These are phyloP conservation scores for Drosophila hawaiiensis DNA, from an alignment of 2,888 invertebrate genomes.

Conservation along the genomic window DNA sequence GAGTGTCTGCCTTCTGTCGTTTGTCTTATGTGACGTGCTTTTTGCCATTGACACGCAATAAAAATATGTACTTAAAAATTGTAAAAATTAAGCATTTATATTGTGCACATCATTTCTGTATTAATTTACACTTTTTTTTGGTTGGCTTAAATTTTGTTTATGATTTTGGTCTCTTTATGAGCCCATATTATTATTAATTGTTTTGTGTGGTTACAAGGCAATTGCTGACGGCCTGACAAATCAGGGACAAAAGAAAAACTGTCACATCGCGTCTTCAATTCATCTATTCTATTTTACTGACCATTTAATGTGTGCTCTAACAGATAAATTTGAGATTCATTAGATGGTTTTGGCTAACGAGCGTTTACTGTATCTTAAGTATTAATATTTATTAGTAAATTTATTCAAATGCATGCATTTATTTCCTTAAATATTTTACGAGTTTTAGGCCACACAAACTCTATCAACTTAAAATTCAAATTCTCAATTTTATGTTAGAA, in stretches of 20 bases:
- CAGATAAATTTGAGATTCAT: not conserved
- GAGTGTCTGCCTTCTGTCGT: conserved; percentile 11
- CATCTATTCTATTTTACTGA: conserved; percentile 5
- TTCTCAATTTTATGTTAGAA: not conserved
- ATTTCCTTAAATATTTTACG: not conserved
- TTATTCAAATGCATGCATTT: not conserved
- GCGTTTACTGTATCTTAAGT: not conserved
- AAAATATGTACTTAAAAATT: conserved; percentile 72
- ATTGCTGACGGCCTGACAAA: conserved; percentile 15
- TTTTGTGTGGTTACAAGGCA: conserved; percentile 24
- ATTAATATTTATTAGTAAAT: not conserved
- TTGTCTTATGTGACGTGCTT: conserved; percentile 72
- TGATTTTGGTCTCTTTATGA: conserved; percentile 8
- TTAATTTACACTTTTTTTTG: conserved; percentile 24
- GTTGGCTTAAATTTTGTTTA: not conserved
- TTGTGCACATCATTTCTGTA: conserved; percentile 47
- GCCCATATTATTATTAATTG: conserved; percentile 38
- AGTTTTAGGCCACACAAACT: not conserved
- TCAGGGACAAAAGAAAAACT: conserved; percentile 27
- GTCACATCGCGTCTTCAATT: conserved; percentile 2
- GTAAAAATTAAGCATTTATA: conserved; percentile 53
- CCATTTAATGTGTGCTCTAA: not conserved
- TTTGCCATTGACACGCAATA: conserved; percentile 84
- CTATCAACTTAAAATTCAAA: not conserved
- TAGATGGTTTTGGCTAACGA: not conserved